phyloP scores from a whole-genome alignment of 2,113 vertebrate species.

The Zapornia atra region DNA sequence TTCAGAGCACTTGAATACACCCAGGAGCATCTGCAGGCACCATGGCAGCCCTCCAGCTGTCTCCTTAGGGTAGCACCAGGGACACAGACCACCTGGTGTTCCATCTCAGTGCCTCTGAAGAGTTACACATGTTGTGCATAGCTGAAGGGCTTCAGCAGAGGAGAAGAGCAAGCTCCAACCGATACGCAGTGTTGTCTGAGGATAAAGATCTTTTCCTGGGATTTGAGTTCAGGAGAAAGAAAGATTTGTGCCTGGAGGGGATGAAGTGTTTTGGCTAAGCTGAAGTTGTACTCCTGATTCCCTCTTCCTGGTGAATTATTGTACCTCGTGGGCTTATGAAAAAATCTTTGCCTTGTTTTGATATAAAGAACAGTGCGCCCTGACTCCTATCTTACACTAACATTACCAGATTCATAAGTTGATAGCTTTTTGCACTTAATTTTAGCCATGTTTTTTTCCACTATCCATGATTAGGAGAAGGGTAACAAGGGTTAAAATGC shows the following conservation, averaged over 20 bases:
- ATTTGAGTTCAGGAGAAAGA: not conserved
- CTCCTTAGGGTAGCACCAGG: not conserved
- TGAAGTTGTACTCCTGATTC: not conserved
- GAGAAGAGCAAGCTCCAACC: not conserved
- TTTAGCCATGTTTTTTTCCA: not conserved
- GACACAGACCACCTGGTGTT: not conserved
- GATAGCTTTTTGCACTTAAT: not conserved
- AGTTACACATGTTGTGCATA: not conserved
- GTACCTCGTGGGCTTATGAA: not conserved
- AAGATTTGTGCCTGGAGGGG: not conserved
- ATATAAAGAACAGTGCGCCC: not conserved
- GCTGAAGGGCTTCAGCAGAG: not conserved
- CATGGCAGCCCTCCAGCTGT: not conserved
- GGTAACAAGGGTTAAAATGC: not conserved
- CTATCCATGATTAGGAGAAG: not conserved
- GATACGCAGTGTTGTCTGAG: not conserved
- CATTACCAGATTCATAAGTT: not conserved
- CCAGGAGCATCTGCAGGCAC: fast-evolving
- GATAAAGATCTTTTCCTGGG: not conserved
- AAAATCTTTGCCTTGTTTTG: not conserved
- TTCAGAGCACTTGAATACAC: not conserved
- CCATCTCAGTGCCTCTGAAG: not conserved
- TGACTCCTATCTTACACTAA: not conserved
- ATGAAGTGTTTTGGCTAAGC: not conserved
- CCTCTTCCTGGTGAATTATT: not conserved